Percentiles rank a stretch among this genome's conserved stretches.
phyloP scores from a whole-genome alignment of 1,140 invertebrate genomes.

The Dreissena polymorpha region DNA sequence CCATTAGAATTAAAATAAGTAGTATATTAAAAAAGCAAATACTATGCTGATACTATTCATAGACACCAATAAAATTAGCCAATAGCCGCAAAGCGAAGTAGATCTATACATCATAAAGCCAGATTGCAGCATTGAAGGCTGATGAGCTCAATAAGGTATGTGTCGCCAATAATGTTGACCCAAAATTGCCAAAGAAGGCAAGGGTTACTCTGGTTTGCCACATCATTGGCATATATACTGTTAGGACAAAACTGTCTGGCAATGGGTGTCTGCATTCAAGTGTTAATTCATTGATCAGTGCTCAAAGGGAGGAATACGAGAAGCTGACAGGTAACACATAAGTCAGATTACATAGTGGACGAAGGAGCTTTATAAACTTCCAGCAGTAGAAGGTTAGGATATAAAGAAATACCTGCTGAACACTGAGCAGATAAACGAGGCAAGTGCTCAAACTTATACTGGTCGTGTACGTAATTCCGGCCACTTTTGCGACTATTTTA shows the following conservation, averaged over 20 bases:
- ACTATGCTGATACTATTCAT: no score
- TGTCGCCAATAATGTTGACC: neutral
- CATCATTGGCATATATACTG: slow-evolving; percentile 20
- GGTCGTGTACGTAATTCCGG: no score
- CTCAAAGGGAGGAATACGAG: neutral
- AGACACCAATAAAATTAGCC: no score
- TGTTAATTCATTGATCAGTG: neutral
- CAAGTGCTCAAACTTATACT: slow-evolving; percentile 31
- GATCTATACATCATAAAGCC: slow-evolving; percentile 19
- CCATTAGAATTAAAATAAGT: no score
- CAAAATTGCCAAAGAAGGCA: slow-evolving; percentile 30
- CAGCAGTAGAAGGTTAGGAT: slow-evolving; percentile 22
- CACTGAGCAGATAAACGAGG: neutral
- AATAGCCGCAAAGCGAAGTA: no score
- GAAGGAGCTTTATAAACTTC: slow-evolving; percentile 4
- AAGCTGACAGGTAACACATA: slow-evolving; percentile 2
- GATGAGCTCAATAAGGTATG: slow-evolving; percentile 23
- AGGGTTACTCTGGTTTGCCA: slow-evolving; percentile 20
- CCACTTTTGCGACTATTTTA: no score
- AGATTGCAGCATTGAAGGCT: slow-evolving; percentile 14
- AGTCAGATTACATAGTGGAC: slow-evolving; percentile 12
- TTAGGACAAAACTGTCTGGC: neutral
- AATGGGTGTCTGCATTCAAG: neutral
- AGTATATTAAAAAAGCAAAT: no score
- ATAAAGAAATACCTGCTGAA: slow-evolving; percentile 33